Conservation (phyloP, 64 coral and sea anemone species). For the Actinia equina region DNA sequence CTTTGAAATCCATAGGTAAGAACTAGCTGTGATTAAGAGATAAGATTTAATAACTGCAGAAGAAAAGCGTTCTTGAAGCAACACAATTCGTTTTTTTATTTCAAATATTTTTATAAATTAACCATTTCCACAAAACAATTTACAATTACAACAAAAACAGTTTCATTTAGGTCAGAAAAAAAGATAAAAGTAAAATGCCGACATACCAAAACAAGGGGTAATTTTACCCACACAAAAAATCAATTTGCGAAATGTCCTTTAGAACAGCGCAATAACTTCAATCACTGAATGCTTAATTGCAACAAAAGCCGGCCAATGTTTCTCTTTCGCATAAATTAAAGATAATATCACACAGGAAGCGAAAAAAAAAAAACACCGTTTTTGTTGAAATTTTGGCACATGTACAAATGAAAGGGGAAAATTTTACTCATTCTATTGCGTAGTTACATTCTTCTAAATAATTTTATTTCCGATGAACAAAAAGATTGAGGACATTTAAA, state of each 20-base stretch:
- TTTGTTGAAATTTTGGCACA: not conserved
- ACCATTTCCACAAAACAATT: not conserved
- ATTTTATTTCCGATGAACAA: not conserved
- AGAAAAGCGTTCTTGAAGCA: not conserved
- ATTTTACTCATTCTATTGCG: not conserved
- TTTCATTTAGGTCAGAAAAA: not conserved
- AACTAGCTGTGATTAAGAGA: not conserved
- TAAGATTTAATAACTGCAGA: not conserved
- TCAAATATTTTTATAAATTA: not conserved
- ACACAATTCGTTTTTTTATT: not conserved
- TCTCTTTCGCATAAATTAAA: slow-evolving; percentile 6
- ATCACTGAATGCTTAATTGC: not conserved
- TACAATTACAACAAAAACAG: not conserved
- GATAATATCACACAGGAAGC: not conserved
- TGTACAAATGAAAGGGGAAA: not conserved
- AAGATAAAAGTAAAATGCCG: not conserved
- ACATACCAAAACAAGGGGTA: not conserved
- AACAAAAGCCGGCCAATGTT: not conserved
- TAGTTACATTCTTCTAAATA: not conserved
- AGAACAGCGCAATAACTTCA: not conserved
- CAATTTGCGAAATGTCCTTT: not conserved
- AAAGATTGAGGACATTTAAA: not conserved
- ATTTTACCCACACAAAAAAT: not conserved
- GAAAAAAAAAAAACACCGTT: not conserved
- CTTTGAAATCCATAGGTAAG: slow-evolving; percentile 16